A percentile compares a stretch with the other conserved stretches of the same genome.
Evolutionary conservation across 2,113 vertebrate genomes (phyloP).

Genomic region (Illadopsis cleaveri): DNA sequence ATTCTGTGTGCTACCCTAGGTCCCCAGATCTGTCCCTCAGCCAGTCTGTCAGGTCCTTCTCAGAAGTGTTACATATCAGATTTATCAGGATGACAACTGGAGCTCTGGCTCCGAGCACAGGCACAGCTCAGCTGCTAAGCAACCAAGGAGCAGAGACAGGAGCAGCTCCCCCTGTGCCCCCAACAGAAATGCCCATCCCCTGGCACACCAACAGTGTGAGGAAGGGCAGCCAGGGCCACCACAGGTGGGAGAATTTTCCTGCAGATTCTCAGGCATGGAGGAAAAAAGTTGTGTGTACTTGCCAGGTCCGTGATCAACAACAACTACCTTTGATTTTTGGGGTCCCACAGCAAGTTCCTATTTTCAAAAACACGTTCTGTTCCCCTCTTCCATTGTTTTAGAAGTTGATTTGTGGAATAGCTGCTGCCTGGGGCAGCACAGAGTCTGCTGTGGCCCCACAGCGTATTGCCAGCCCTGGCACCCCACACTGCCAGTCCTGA

Average conservation of each 20-base stretch:
- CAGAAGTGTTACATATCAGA: slow-evolving; percentile 36
- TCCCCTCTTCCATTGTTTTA: background rate
- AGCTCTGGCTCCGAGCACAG: background rate
- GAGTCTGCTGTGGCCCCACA: background rate
- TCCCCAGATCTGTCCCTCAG: slow-evolving; percentile 52
- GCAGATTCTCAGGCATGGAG: background rate
- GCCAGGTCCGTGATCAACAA: background rate
- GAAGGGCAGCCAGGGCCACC: background rate
- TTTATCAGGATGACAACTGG: slow-evolving; percentile 47
- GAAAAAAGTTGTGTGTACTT: background rate
- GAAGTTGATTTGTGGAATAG: slow-evolving; percentile 20
- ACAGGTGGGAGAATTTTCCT: background rate
- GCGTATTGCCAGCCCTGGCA: too few relatives aligned
- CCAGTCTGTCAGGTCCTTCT: slow-evolving; percentile 43
- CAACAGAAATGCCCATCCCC: background rate
- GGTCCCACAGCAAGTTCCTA: background rate
- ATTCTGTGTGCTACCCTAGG: slow-evolving; percentile 19
- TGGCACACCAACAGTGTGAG: background rate
- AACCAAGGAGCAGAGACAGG: background rate
- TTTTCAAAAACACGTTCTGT: background rate
- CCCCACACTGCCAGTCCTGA: too few relatives aligned
- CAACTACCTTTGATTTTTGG: background rate
- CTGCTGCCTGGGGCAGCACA: background rate
- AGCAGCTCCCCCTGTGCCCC: background rate
- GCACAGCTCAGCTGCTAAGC: slow-evolving; percentile 46